These are phyloP conservation scores for Philopedon plagiatum DNA, from an alignment of 2,888 invertebrate genomes.

Conservation along the genomic window DNA sequence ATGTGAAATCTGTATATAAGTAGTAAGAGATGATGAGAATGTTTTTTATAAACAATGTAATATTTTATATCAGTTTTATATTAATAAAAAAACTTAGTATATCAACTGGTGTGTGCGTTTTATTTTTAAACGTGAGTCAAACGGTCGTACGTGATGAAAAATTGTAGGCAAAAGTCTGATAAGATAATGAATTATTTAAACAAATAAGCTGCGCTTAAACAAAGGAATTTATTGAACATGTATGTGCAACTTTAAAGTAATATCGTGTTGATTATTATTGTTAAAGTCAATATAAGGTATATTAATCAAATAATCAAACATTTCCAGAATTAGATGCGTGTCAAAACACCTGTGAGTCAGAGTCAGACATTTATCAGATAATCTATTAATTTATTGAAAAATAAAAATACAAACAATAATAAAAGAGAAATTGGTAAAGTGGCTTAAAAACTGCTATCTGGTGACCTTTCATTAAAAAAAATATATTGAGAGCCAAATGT, in stretches of 20 bases:
- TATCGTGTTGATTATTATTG: neutral
- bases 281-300: no score
- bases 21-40: constrained; percentile 31
- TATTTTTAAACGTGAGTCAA: constrained; percentile 22
- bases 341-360: no score
- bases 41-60: constrained; percentile 62
- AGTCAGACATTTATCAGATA: no score
- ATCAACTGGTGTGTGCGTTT: constrained; percentile 4
- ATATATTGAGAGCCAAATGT: no score
- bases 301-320: no score
- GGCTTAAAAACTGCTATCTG: no score
- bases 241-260: neutral
- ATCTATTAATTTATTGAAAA: no score
- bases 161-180: constrained; percentile 19
- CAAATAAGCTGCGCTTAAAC: constrained; percentile 6
- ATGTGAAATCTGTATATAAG: constrained; percentile 39
- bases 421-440: no score
- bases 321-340: no score
- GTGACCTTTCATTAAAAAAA: no score
- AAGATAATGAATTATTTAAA: constrained; percentile 24
- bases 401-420: no score
- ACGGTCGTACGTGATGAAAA: neutral
- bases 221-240: neutral
- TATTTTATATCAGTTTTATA: constrained; percentile 64
- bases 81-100: constrained; percentile 58